Evolutionary conservation across 2,113 vertebrate genomes (phyloP).

Genomic region (Archocentrus centrarchus): DNA sequence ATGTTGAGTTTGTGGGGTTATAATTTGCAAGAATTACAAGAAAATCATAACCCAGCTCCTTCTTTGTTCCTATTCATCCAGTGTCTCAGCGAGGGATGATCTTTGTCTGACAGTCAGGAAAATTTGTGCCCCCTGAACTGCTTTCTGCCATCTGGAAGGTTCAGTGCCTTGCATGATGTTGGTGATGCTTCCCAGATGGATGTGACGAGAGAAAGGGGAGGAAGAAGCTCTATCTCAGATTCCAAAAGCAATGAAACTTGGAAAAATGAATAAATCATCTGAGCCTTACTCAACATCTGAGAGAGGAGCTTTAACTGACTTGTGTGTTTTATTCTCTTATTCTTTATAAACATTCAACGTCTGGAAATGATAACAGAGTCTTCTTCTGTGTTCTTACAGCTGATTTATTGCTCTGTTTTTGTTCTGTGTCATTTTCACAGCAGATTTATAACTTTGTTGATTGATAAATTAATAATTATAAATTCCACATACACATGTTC

Average conservation of each 20-base stretch:
- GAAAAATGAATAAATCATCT: slow-evolving; percentile 45
- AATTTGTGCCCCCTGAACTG: slow-evolving; percentile 6
- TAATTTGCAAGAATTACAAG: not conserved
- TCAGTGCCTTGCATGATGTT: slow-evolving; percentile 12
- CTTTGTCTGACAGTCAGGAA: not conserved
- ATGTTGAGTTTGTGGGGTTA: not conserved
- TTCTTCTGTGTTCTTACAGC: not conserved
- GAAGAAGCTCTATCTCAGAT: slow-evolving; percentile 13
- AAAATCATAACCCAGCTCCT: not conserved
- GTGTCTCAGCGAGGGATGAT: not conserved
- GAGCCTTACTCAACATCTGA: slow-evolving; percentile 7
- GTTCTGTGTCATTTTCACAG: not conserved
- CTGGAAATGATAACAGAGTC: not conserved
- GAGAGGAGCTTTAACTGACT: slow-evolving; percentile 10
- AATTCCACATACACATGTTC: not conserved
- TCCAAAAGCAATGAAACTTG: slow-evolving; percentile 8
- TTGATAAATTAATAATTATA: not conserved
- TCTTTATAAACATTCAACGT: slow-evolving; percentile 11
- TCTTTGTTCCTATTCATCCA: not conserved
- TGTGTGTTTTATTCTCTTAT: slow-evolving; percentile 7
- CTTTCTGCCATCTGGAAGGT: slow-evolving; percentile 38
- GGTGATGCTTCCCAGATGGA: slow-evolving; percentile 55
- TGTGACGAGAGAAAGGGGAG: not conserved
- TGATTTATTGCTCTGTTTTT: not conserved
- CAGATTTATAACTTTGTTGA: not conserved